phyloP scores from a whole-genome alignment of 1,140 invertebrate genomes.

The Coenobita brevimanus region DNA sequence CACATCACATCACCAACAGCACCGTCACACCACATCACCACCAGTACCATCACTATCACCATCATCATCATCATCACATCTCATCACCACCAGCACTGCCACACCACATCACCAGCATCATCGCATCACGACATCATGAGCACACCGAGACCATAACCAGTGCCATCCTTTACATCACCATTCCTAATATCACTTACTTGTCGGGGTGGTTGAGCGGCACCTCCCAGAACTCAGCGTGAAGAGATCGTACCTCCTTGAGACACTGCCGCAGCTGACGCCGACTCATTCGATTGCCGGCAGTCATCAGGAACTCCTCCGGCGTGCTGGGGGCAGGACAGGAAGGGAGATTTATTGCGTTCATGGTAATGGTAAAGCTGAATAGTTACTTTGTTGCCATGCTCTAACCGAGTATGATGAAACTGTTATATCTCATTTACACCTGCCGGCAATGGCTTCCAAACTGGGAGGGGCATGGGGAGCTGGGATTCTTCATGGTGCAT shows the following conservation, averaged over 20 bases:
- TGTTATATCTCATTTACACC: too few species aligned
- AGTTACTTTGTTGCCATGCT: too few species aligned
- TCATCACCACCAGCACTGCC: too few species aligned
- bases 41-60: not conserved
- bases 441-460: too few species aligned
- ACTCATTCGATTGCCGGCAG: constrained; percentile 79
- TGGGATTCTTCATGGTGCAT: too few species aligned
- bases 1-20: too few species aligned
- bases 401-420: too few species aligned
- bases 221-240: constrained; percentile 95
- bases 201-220: constrained; percentile 93
- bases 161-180: not conserved
- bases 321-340: constrained; percentile 72
- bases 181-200: constrained; percentile 75
- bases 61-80: not conserved
- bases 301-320: constrained; percentile 80
- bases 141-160: not conserved
- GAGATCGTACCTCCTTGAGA: constrained; percentile 75
- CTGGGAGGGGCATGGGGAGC: too few species aligned
- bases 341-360: too few species aligned
- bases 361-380: too few species aligned
- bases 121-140: not conserved
- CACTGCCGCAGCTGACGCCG: constrained; percentile 82
- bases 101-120: not conserved
- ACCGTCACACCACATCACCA: too few species aligned